Evolutionary conservation across 2,888 invertebrate genomes (phyloP).

Genomic region (Atherix ibis): DNA sequence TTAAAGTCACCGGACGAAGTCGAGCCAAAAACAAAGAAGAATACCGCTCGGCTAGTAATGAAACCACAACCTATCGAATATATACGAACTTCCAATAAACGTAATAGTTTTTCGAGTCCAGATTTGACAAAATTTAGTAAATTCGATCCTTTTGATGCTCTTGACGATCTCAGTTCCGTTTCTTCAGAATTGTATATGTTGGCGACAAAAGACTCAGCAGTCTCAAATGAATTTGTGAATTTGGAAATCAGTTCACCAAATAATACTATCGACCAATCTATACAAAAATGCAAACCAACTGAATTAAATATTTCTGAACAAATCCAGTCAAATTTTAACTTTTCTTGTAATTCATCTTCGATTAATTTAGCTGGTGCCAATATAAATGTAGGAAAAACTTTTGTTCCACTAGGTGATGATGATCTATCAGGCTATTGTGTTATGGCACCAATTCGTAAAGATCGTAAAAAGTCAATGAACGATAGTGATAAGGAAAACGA

Average conservation of each 20-base stretch:
- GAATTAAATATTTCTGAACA: constrained; percentile 26
- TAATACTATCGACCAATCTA: not conserved
- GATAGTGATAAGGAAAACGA: constrained; percentile 14
- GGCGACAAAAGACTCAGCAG: constrained; percentile 16
- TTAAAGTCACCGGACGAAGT: not conserved
- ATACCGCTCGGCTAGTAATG: constrained; percentile 3
- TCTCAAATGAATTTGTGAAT: constrained; percentile 11
- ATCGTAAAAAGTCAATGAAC: constrained; percentile 6
- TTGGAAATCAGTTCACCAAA: constrained; percentile 6
- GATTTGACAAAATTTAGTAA: constrained; percentile 28
- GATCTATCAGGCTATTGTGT: constrained; percentile 29
- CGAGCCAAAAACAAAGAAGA: constrained; percentile 9
- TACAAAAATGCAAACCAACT: constrained; percentile 9
- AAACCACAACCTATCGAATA: no score
- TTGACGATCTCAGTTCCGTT: constrained; percentile 14
- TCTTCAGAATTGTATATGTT: constrained; percentile 17
- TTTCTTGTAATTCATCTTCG: constrained; percentile 28
- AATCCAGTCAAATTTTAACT: constrained; percentile 28
- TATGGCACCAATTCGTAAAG: constrained; percentile 26
- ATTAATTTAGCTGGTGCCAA: constrained; percentile 29
- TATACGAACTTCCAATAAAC: constrained; percentile 20
- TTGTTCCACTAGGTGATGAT: constrained; percentile 13
- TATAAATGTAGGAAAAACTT: constrained; percentile 20
- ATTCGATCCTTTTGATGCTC: constrained; percentile 17
- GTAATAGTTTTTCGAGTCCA: constrained; percentile 32